Conservation (phyloP, 2,797 vertebrate genomes). For the Chelon auratus region DNA sequence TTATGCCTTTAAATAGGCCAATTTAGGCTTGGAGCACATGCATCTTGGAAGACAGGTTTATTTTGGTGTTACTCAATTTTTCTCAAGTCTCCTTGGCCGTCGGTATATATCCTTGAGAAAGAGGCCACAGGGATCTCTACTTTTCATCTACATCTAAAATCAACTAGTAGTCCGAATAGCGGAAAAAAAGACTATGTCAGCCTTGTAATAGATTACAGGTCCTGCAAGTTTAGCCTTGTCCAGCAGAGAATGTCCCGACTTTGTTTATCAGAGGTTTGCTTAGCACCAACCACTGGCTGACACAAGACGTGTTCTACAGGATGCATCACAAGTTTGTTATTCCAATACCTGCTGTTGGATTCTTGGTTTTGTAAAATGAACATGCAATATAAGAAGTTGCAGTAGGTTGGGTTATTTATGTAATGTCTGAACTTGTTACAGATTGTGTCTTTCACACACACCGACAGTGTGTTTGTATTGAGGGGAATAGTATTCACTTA, state of each 20-base stretch:
- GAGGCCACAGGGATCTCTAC: constrained; percentile 80
- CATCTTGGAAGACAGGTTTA: constrained; percentile 90
- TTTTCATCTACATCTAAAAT: constrained; percentile 80
- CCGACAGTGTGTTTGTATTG: constrained; percentile 15
- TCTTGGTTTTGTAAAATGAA: neutral
- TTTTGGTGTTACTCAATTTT: constrained; percentile 88
- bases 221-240: constrained; percentile 56
- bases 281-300: constrained; percentile 19
- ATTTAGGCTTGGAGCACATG: constrained; percentile 86
- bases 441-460: neutral
- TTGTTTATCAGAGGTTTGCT: constrained; percentile 37
- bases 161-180: constrained; percentile 36
- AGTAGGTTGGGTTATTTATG: constrained; percentile 17
- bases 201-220: constrained; percentile 13
- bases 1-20: constrained; percentile 88
- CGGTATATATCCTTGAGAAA: constrained; percentile 86
- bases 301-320: neutral
- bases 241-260: constrained; percentile 78
- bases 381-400: constrained; percentile 10
- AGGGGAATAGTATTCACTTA: constrained; percentile 31
- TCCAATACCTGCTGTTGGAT: constrained; percentile 1
- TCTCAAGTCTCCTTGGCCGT: constrained; percentile 87
- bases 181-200: constrained; percentile 10
- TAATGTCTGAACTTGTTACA: constrained; percentile 20
- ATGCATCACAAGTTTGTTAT: constrained; percentile 6